Evolutionary conservation across 2,888 invertebrate genomes (phyloP).

Genomic region (Cephus rjabovi): DNA sequence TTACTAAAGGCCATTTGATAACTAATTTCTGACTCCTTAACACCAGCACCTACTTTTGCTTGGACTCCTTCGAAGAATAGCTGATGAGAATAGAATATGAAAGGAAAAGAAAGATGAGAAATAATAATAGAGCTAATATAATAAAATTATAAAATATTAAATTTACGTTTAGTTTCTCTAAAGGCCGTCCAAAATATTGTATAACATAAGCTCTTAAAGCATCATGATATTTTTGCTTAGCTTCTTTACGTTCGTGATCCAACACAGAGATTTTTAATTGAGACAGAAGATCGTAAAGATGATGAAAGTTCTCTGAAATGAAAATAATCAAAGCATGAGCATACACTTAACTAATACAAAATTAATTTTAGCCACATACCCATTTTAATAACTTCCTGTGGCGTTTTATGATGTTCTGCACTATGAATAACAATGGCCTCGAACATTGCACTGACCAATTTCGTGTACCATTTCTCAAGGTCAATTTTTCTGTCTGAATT

Average conservation of each 20-base stretch:
- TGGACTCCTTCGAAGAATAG: conserved; percentile 97
- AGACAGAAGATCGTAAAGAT: conserved; percentile 86
- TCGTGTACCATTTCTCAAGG: conserved; percentile 90
- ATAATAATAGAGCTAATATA: neutral
- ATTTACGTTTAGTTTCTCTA: conserved; percentile 89
- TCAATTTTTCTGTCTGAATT: conserved; percentile 89
- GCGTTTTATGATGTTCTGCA: conserved; percentile 89
- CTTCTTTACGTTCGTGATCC: conserved; percentile 89
- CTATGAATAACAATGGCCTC: conserved; percentile 84
- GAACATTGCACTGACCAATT: conserved; percentile 85
- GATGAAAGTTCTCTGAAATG: conserved; percentile 91
- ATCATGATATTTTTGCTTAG: conserved; percentile 90
- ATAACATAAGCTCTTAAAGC: conserved; percentile 92
- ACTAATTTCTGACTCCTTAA: conserved; percentile 96
- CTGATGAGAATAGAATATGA: conserved; percentile 68
- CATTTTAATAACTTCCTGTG: conserved; percentile 91
- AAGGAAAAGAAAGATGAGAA: conserved; percentile 8
- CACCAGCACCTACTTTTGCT: conserved; percentile 91
- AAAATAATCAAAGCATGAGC: conserved; percentile 23
- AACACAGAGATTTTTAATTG: conserved; percentile 91
- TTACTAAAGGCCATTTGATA: conserved; percentile 98
- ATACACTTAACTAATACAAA: neutral
- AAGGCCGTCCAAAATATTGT: conserved; percentile 92
- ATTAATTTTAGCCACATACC: conserved; percentile 66
- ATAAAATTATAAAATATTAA: conserved; percentile 9